phyloP scores from a whole-genome alignment of 2,113 vertebrate species.

The Leptocoma aspasia region DNA sequence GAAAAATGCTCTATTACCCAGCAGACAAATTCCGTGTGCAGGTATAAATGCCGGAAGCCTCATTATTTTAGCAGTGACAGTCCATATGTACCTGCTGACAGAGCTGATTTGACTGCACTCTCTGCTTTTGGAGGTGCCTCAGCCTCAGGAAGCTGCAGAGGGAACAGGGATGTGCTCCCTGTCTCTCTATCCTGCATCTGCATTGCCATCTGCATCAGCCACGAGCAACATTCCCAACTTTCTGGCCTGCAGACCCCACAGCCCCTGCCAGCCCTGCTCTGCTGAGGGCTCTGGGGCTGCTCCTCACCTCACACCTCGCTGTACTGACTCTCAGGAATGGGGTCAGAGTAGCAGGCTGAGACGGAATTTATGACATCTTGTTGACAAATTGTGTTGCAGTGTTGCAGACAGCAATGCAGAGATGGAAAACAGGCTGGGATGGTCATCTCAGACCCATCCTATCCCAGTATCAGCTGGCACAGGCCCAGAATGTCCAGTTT shows the following conservation, averaged over 20 bases:
- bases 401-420: background rate
- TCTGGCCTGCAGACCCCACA: rapidly evolving
- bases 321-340: background rate
- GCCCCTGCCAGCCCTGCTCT: background rate
- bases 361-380: background rate
- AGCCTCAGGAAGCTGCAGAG: background rate
- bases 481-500: background rate
- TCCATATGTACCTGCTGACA: background rate
- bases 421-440: background rate
- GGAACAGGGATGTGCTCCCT: background rate
- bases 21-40: background rate
- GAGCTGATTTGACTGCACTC: background rate
- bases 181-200: background rate
- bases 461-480: background rate
- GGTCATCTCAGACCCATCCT: too few relatives aligned
- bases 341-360: background rate
- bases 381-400: rapidly evolving
- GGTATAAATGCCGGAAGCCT: background rate
- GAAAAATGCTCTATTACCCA: background rate
- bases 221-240: background rate
- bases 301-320: background rate
- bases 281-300: background rate
- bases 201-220: background rate
- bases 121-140: background rate
- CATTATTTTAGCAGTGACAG: background rate